phyloP scores from a whole-genome alignment of 2,888 invertebrate species.

The Phyllotreta cruciferae region DNA sequence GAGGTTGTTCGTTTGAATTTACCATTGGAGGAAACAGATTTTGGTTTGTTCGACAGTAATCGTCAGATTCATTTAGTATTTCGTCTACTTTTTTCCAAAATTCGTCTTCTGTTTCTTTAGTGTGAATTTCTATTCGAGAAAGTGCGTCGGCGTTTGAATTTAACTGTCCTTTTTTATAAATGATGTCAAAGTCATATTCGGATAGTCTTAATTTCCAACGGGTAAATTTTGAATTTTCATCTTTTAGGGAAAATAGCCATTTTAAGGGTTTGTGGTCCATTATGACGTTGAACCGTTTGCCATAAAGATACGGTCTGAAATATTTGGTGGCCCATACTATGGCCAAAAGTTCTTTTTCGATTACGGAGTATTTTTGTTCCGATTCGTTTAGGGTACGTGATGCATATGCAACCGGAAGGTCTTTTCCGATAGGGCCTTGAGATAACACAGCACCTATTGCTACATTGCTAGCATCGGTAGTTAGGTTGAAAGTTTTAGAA shows the following conservation, averaged over 20 bases:
- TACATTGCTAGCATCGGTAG: constrained; percentile 49
- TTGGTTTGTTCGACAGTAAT: too few species aligned
- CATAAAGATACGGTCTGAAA: constrained; percentile 52
- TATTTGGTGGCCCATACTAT: too few species aligned
- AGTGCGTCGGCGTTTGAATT: constrained; percentile 21
- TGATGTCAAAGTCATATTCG: constrained; percentile 4
- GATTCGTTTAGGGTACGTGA: constrained; percentile 46
- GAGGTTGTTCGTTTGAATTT: too few species aligned
- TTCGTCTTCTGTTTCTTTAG: constrained; percentile 9
- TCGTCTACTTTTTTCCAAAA: too few species aligned
- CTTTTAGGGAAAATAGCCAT: constrained; percentile 11
- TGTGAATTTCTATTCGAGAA: constrained; percentile 8
- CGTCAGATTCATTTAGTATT: too few species aligned
- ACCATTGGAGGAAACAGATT: too few species aligned
- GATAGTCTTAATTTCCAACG: constrained; percentile 8
- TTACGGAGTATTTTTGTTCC: constrained; percentile 45
- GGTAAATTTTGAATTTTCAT: neutral
- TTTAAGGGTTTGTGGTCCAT: constrained; percentile 44
- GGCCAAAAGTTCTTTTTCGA: constrained; percentile 49
- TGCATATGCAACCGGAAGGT: constrained; percentile 50
- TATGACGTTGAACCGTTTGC: constrained; percentile 51
- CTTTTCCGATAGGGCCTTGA: constrained; percentile 48
- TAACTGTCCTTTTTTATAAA: constrained; percentile 3
- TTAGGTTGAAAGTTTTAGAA: constrained; percentile 47
- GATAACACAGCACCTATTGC: constrained; percentile 48